A percentile compares a stretch with the other conserved stretches of the same genome.
Evolutionary conservation across 2,888 invertebrate genomes (phyloP).

Genomic region (Eretmocerus hayati): DNA sequence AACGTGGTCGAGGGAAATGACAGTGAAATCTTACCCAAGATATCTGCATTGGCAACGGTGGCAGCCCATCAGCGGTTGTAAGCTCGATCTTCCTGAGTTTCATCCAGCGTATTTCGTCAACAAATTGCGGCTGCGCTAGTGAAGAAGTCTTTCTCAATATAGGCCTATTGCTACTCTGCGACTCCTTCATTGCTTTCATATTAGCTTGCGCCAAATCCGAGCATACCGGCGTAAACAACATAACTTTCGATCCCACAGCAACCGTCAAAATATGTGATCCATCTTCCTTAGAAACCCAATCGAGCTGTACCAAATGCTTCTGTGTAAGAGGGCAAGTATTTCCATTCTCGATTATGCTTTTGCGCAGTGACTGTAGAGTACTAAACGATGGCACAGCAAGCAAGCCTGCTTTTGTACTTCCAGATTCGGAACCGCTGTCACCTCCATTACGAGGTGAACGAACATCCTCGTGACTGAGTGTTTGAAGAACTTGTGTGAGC

Average conservation of each 20-base stretch:
- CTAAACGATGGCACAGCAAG: slow-evolving; percentile 87
- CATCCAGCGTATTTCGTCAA: slow-evolving; percentile 96
- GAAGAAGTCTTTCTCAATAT: slow-evolving; percentile 87
- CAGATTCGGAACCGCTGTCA: too few species aligned
- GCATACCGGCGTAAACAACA: slow-evolving; percentile 88
- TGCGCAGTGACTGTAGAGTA: slow-evolving; percentile 77
- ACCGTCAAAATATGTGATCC: slow-evolving; percentile 97
- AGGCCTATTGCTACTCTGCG: slow-evolving; percentile 74
- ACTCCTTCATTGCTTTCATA: slow-evolving; percentile 84
- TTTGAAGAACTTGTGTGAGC: slow-evolving; percentile 74
- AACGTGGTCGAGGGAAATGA: too few species aligned
- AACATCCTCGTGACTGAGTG: slow-evolving; percentile 71
- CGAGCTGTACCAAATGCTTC: slow-evolving; percentile 89
- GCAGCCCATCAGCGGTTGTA: slow-evolving; percentile 89
- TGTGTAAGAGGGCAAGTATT: slow-evolving; percentile 86
- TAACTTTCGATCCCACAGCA: slow-evolving; percentile 86
- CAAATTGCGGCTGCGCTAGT: slow-evolving; percentile 78
- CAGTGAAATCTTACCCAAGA: slow-evolving; percentile 65
- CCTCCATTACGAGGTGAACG: slow-evolving; percentile 54
- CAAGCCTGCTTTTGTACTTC: slow-evolving; percentile 52
- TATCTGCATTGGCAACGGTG: slow-evolving; percentile 96
- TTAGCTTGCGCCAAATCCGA: slow-evolving; percentile 93
- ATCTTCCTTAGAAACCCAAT: slow-evolving; percentile 99
- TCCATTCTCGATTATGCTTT: slow-evolving; percentile 85
- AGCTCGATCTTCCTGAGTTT: slow-evolving; percentile 84